Conservation (phyloP, 2,113 vertebrate species). For the Lepus timidus region DNA sequence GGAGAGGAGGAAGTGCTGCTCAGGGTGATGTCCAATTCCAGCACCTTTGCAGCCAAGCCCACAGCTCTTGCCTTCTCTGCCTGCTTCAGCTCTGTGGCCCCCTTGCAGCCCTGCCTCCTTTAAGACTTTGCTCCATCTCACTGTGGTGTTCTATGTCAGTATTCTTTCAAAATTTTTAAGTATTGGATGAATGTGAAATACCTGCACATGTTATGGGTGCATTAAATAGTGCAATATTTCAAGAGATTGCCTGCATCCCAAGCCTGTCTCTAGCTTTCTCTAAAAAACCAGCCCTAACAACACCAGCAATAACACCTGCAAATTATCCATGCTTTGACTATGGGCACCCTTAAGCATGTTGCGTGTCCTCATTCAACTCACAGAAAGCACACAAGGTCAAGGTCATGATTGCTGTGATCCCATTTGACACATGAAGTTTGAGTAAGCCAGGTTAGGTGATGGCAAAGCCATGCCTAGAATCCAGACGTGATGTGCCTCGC, state of each 20-base stretch:
- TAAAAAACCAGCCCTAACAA: background rate
- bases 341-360: too few relatives aligned
- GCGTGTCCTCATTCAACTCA: background rate
- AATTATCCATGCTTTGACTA: background rate
- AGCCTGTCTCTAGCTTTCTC: background rate
- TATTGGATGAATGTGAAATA: too few relatives aligned
- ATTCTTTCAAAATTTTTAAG: background rate
- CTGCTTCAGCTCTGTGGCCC: background rate
- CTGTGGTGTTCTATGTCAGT: background rate
- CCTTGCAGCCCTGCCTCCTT: background rate
- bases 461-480: background rate
- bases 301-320: background rate
- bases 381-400: background rate
- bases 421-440: background rate
- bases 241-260: background rate
- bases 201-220: too few relatives aligned
- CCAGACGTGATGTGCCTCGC: background rate
- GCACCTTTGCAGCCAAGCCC: background rate
- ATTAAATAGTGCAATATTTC: too few relatives aligned
- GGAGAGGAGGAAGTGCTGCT: constrained; percentile 20
- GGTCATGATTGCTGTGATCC: background rate
- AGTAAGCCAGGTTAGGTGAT: background rate
- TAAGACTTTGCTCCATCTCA: background rate
- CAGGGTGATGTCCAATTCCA: constrained; percentile 2
- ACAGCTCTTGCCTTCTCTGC: background rate